Evolutionary conservation across 2,113 vertebrate genomes (phyloP), one percentile per base, ranked within the genome.

Genomic region (Lepus europaeus): DNA sequence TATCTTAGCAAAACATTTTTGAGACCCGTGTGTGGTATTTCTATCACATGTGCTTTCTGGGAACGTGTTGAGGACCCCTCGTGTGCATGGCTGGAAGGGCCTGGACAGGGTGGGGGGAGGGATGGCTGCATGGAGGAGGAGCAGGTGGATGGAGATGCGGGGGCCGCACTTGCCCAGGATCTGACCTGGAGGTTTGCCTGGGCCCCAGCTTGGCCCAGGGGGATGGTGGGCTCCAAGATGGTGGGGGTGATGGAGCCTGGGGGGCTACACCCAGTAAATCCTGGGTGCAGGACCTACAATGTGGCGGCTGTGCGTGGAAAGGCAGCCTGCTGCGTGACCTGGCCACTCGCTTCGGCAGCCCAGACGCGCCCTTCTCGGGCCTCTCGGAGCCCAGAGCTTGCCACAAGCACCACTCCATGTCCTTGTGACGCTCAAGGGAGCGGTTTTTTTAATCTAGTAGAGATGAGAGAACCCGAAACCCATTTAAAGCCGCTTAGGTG

Each of bases 401-500:
- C 79, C 69, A 74, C 91, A 78, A 95, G 91, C 33, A 91, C 86
- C 83, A 59, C 45, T 92, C 93, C 61, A 82, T 70, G 96, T 80
- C 89, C 93, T 53, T 70, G 86, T 8, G 6, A 82, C 66, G 92
- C 97, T 86, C 63, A 9, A 51, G 94, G 97, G 94, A 82, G 73
- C 93, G 33, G 73, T 92, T 94, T 96, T 94, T 96, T 95, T 82
- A 94, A 95, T 95, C 96, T 96, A 72, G 95, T 96, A 91, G 95
- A 89, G 87, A 93, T 23, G 83, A 96, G 94, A 94, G 83, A 68
- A 77, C 93, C 96, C 0, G 9, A 96, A 95, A 94, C 82, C 96
- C 96, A 90, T 92, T 95, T 89, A 91, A 95, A 97, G 92, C 79
- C 17, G 5, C 95, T 95, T 81, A 82, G 89, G 92, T 89, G 0